Evolutionary conservation across 2,888 invertebrate genomes (phyloP).

Genomic region (Agonopterix heracliana): DNA sequence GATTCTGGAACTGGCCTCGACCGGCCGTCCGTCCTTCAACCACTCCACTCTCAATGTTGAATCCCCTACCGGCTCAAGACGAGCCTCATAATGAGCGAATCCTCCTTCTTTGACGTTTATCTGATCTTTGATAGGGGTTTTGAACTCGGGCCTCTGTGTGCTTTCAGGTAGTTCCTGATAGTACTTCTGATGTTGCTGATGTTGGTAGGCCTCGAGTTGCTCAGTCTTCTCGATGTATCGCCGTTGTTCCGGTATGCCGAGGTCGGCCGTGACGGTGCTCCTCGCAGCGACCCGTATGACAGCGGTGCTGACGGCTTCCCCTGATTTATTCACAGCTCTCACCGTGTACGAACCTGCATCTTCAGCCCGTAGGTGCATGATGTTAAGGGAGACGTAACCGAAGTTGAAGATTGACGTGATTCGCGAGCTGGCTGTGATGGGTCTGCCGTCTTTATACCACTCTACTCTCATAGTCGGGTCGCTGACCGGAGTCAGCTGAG

Average conservation of each 20-base stretch:
- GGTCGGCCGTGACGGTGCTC: slow-evolving; percentile 89
- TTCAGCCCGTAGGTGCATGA: slow-evolving; percentile 98
- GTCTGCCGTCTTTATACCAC: slow-evolving; percentile 96
- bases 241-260: slow-evolving; percentile 93
- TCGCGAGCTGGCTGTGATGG: slow-evolving; percentile 97
- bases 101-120: slow-evolving; percentile 92
- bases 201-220: slow-evolving; percentile 92
- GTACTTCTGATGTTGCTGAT: slow-evolving; percentile 86
- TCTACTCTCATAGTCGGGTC: slow-evolving; percentile 96
- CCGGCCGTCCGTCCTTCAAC: slow-evolving; percentile 92
- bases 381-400: slow-evolving; percentile 98
- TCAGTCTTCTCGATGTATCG: slow-evolving; percentile 94
- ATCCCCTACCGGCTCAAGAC: slow-evolving; percentile 95
- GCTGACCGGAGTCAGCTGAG: slow-evolving; percentile 92
- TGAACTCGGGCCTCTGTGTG: slow-evolving; percentile 88
- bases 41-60: slow-evolving; percentile 93
- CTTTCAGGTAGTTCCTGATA: slow-evolving; percentile 88
- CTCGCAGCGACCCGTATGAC: slow-evolving; percentile 84
- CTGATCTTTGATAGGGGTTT: slow-evolving; percentile 92
- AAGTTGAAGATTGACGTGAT: slow-evolving; percentile 99
- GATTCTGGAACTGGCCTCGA: slow-evolving; percentile 94
- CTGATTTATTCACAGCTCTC: slow-evolving; percentile 92
- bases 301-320: slow-evolving; percentile 92
- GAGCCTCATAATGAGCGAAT: slow-evolving; percentile 96
- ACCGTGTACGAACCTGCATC: slow-evolving; percentile 97